These are phyloP conservation scores for Fulica atra DNA, from an alignment of 2,113 vertebrate species.

Conservation along the genomic window DNA sequence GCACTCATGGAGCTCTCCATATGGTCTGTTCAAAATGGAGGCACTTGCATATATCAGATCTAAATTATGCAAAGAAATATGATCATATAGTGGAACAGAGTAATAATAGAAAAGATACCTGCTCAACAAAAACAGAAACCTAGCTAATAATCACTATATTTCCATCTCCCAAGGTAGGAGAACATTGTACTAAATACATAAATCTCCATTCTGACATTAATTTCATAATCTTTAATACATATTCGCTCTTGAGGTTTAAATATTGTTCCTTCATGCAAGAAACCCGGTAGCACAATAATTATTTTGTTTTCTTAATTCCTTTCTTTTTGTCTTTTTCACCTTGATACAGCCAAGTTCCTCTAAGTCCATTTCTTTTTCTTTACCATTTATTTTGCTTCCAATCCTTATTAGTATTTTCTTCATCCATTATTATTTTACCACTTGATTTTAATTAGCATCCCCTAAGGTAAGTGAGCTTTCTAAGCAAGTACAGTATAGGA, in stretches of 20 bases:
- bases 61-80: conserved; percentile 73
- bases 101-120: conserved; percentile 68
- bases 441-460: background rate
- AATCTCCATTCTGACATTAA: conserved; percentile 64
- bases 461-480: background rate
- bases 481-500: background rate
- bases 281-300: background rate
- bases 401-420: background rate
- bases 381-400: background rate
- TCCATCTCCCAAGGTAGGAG: conserved; percentile 38
- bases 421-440: background rate
- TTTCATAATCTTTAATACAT: conserved; percentile 57
- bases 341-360: background rate
- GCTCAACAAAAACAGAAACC: conserved; percentile 71
- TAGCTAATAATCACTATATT: conserved; percentile 64
- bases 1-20: conserved; percentile 74
- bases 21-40: conserved; percentile 71
- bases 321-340: background rate
- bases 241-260: conserved; percentile 40
- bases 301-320: conserved; percentile 25
- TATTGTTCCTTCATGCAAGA: conserved; percentile 35
- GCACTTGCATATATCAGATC: conserved; percentile 69
- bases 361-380: background rate
- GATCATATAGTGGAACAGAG: conserved; percentile 67
- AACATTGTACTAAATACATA: conserved; percentile 58